Evolutionary conservation across 1,140 invertebrate genomes (phyloP), one percentile per base, ranked within the genome.

Genomic region (Orussus abietinus): DNA sequence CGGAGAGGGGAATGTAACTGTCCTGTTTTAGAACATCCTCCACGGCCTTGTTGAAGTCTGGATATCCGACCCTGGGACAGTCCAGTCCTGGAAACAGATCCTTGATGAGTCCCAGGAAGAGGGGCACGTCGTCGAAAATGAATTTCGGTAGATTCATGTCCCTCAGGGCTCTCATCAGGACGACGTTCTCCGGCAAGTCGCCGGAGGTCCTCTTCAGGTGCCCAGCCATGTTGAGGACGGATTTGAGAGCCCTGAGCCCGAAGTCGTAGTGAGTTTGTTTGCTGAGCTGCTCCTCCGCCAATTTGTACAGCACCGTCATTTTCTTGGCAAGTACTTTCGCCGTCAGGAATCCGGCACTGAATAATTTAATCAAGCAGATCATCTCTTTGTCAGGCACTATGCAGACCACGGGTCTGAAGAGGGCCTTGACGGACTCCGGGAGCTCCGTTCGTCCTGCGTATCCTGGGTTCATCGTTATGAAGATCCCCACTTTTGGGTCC

Each of bases 111-210:
- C 89, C 89, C 46, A 92, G 65, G 68, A 96, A 95, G 3, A 95
- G 66, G 0, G 90, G 88, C 1, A 92, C 86, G 66, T 95, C 92
- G 55, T 94, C 90, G 61, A 81, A 89, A 9, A 93, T 83, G 62
- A 94, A 93, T 66, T 95, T 95, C 1, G 92, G 90, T 50, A 90
- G 77, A 68, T 94, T 94, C 86, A 93, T 92, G 58, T 95, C 91
- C 58, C 82, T 80, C 9, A 95, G 69, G 5, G 90, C 90, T 59
- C 88, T 79, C 89, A 94, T 92, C 1, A 94, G 72, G 0, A 94
- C 84, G 32, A 92, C 79, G 53, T 88, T 81, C 73, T 96, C 91
- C 3, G 84, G 78, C 2, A 92, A 72, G 42, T 89, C 81, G 4
- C 80, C 77, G 7, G 85, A 83, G 22, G 80, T 81, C 48, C 88